Conservation (phyloP, 37 sponge, comb jelly and placozoan genomes). For the Cladorhizidae sp. region DNA sequence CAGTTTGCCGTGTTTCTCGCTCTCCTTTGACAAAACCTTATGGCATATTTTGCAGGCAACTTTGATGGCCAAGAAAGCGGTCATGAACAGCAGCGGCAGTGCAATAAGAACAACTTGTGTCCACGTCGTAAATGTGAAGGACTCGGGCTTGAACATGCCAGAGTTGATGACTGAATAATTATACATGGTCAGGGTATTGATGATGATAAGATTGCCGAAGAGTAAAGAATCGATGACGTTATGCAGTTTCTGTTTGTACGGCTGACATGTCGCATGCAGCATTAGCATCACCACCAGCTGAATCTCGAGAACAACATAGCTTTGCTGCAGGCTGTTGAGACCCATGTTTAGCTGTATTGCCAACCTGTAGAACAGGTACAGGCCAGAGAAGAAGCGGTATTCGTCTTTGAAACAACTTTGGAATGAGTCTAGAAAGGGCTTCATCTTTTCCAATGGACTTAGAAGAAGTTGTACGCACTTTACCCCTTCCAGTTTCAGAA, state of each 20-base stretch:
- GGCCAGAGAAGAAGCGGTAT: constrained; percentile 23
- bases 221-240: constrained; percentile 12
- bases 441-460: constrained; percentile 12
- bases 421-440: constrained; percentile 24
- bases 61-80: too few relatives aligned
- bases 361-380: constrained; percentile 16
- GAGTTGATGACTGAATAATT: background rate
- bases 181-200: constrained; percentile 16
- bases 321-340: background rate
- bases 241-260: constrained; percentile 5
- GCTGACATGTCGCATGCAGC: constrained; percentile 10
- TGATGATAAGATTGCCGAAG: constrained; percentile 15
- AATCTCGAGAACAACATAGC: background rate
- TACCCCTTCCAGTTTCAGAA: background rate
- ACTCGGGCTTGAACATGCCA: background rate
- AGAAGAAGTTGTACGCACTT: background rate
- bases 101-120: background rate
- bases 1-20: too few relatives aligned
- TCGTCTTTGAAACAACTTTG: constrained; percentile 38
- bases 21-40: too few relatives aligned
- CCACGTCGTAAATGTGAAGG: background rate
- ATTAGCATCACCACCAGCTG: background rate
- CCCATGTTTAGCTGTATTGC: background rate
- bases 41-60: background rate
- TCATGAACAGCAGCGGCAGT: background rate